Percentiles rank a stretch among this genome's conserved stretches.
Evolutionary conservation across 2,113 vertebrate genomes (phyloP).

Genomic region (Neogale vison): DNA sequence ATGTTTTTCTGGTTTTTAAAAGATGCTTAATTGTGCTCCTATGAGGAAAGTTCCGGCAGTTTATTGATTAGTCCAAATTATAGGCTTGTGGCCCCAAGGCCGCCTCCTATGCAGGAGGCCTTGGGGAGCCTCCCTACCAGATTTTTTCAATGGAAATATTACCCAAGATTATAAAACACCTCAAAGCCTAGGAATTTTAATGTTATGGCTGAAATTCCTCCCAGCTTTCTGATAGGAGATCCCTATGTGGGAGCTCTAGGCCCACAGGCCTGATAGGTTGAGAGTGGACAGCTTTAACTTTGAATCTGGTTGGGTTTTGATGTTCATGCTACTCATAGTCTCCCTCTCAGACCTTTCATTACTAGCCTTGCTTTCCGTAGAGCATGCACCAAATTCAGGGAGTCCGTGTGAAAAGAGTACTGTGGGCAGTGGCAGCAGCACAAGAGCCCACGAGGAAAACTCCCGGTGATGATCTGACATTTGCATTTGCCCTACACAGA

Average conservation of each 20-base stretch:
- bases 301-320: neutral
- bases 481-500: constrained; percentile 74
- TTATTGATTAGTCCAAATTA: constrained; percentile 68
- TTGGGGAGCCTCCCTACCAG: constrained; percentile 50
- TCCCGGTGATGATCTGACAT: constrained; percentile 62
- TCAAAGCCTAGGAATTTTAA: constrained; percentile 54
- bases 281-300: constrained; percentile 34
- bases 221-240: neutral
- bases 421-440: constrained; percentile 27
- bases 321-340: neutral
- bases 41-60: constrained; percentile 75
- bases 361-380: constrained; percentile 53
- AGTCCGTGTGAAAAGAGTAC: constrained; percentile 24
- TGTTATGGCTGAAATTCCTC: constrained; percentile 50
- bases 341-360: neutral
- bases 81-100: constrained; percentile 64
- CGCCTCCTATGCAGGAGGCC: constrained; percentile 14
- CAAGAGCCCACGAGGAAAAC: constrained; percentile 26
- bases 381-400: constrained; percentile 21
- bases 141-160: constrained; percentile 20
- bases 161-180: constrained; percentile 29
- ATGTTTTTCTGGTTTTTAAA: constrained; percentile 80
- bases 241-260: neutral
- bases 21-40: constrained; percentile 82
- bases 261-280: neutral